These are phyloP conservation scores for Phylloscopus collybita DNA, from an alignment of 2,797 vertebrate species.

Conservation along the genomic window DNA sequence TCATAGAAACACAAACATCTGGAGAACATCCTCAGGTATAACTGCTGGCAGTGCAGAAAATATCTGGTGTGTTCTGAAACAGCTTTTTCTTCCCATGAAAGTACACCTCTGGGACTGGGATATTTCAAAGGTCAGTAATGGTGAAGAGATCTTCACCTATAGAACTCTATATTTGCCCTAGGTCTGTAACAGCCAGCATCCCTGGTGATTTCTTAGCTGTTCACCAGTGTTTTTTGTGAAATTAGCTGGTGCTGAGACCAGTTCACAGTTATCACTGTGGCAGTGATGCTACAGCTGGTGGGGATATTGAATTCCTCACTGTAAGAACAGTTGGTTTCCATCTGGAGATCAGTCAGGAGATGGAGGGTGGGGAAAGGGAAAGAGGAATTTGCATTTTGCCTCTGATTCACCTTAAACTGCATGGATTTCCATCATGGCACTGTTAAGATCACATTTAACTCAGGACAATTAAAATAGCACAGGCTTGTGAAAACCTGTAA, in stretches of 20 bases:
- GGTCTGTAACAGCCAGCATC: background rate
- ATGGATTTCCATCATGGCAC: background rate
- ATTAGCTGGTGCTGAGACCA: background rate
- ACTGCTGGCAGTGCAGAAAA: slow-evolving; percentile 62
- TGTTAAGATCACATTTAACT: background rate
- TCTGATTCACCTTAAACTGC: background rate
- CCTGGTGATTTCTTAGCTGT: slow-evolving; percentile 3
- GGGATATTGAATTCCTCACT: background rate
- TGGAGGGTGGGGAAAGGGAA: background rate
- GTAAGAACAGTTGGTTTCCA: background rate
- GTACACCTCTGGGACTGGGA: background rate
- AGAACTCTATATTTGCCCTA: slow-evolving; percentile 18
- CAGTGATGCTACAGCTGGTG: background rate
- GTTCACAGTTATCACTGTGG: background rate
- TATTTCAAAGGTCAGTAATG: slow-evolving; percentile 31
- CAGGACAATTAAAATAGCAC: background rate
- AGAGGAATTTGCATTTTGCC: background rate
- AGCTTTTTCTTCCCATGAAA: slow-evolving; percentile 48
- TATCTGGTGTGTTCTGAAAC: slow-evolving; percentile 47
- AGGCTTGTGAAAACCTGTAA: background rate
- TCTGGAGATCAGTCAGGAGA: background rate
- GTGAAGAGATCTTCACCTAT: slow-evolving; percentile 28
- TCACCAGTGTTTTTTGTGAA: background rate
- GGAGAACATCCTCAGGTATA: slow-evolving; percentile 78
- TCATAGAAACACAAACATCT: slow-evolving; percentile 73